These are phyloP conservation scores for Hirtodrosophila cameraria DNA, from an alignment of 2,888 invertebrate genomes.

Conservation along the genomic window DNA sequence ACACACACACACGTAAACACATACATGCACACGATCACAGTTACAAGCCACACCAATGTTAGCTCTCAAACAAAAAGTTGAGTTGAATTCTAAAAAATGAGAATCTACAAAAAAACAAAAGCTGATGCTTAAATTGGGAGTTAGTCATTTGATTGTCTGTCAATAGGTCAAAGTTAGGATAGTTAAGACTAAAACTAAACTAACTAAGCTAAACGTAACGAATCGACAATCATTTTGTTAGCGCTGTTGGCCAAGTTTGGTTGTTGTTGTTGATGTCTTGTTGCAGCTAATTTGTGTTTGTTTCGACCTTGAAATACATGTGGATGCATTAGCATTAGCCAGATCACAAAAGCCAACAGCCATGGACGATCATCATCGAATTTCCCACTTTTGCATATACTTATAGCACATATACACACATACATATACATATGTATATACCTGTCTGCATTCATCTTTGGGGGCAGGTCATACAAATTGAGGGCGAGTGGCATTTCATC, in stretches of 20 bases:
- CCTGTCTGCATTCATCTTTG: slow-evolving; percentile 31
- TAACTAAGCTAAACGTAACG: slow-evolving; percentile 6
- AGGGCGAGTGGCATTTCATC: slow-evolving; percentile 56
- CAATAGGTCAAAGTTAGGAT: slow-evolving; percentile 57
- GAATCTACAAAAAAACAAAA: slow-evolving; percentile 1
- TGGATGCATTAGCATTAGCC: slow-evolving; percentile 65
- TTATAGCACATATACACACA: not conserved
- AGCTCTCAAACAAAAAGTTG: slow-evolving; percentile 13
- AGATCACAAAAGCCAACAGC: slow-evolving; percentile 61
- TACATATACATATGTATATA: not conserved
- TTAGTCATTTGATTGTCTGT: slow-evolving; percentile 1
- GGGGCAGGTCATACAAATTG: slow-evolving; percentile 55
- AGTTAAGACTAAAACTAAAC: slow-evolving; percentile 4
- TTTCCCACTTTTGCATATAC: not conserved
- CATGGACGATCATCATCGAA: slow-evolving; percentile 46
- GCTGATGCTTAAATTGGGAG: slow-evolving; percentile 2
- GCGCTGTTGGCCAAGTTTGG: slow-evolving; percentile 21
- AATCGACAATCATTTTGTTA: slow-evolving; percentile 5
- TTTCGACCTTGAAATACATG: slow-evolving; percentile 53
- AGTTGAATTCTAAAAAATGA: slow-evolving; percentile 19
- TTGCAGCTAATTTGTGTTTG: slow-evolving; percentile 50
- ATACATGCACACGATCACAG: slow-evolving; percentile 15
- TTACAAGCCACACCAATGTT: not conserved
- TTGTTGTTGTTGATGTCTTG: slow-evolving; percentile 10
- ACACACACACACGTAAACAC: slow-evolving; percentile 12